Conservation (phyloP, 2,888 invertebrate species). For the Galeruca laticollis region DNA sequence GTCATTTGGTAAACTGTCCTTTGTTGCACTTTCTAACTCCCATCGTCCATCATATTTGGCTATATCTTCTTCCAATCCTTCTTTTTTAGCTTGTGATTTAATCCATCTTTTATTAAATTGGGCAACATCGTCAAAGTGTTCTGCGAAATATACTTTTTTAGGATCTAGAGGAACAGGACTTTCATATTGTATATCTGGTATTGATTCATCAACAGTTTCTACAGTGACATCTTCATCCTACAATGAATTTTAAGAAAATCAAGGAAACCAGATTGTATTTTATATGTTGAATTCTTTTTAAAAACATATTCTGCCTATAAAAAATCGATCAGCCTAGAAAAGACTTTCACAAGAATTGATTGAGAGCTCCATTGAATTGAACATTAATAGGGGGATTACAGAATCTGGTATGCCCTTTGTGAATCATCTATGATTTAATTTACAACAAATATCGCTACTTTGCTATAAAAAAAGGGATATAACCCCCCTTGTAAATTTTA, state of each 20-base stretch:
- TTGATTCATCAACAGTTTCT: constrained; percentile 57
- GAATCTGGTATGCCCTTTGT: too few relatives aligned
- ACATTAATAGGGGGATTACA: too few relatives aligned
- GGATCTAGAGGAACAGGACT: constrained; percentile 77
- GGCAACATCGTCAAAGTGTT: constrained; percentile 85
- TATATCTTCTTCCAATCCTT: constrained; percentile 83
- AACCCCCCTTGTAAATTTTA: too few relatives aligned
- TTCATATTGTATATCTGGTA: constrained; percentile 72
- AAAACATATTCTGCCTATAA: too few relatives aligned
- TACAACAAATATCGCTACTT: too few relatives aligned
- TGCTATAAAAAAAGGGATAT: too few relatives aligned
- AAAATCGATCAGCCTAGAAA: too few relatives aligned
- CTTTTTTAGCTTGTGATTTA: constrained; percentile 89
- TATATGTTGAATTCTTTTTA: too few relatives aligned
- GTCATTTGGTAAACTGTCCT: constrained; percentile 83
- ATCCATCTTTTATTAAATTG: constrained; percentile 86
- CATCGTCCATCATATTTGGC: constrained; percentile 94
- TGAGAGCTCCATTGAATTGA: too few relatives aligned
- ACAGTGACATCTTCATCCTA: constrained; percentile 58
- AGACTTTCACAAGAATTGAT: too few relatives aligned
- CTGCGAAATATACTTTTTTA: constrained; percentile 79
- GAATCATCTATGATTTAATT: too few relatives aligned
- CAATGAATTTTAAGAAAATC: not conserved
- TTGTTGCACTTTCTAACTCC: constrained; percentile 81
- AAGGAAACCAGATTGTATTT: not conserved